A percentile compares a stretch with the other conserved stretches of the same genome.
These are phyloP conservation scores for Protonemura montana DNA, from an alignment of 2,888 invertebrate genomes.

Conservation along the genomic window DNA sequence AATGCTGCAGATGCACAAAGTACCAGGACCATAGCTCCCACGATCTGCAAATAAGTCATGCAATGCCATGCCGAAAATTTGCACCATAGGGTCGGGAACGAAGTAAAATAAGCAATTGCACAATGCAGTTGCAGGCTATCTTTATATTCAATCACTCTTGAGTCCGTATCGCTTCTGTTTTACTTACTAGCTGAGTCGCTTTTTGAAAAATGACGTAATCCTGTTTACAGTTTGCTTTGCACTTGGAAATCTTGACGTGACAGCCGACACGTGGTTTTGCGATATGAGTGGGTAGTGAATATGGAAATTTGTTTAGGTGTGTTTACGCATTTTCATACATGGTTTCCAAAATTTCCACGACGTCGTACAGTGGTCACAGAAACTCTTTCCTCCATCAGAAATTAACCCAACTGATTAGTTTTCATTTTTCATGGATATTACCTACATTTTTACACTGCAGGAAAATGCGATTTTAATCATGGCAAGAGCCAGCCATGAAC, in stretches of 20 bases:
- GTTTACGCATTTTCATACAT: background rate
- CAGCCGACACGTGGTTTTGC: background rate
- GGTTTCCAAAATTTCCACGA: too few species aligned
- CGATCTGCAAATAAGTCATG: background rate
- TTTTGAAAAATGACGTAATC: background rate
- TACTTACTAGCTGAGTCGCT: background rate
- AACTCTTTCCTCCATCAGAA: too few species aligned
- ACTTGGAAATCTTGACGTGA: constrained; percentile 15
- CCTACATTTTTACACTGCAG: too few species aligned
- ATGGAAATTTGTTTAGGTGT: background rate
- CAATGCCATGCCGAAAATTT: constrained; percentile 1
- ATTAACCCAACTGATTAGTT: too few species aligned
- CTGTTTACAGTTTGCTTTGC: background rate
- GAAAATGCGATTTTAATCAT: too few species aligned
- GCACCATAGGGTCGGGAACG: background rate
- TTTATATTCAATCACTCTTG: background rate
- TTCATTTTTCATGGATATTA: too few species aligned
- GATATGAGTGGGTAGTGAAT: background rate
- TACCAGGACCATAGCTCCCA: background rate
- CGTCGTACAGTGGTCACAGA: too few species aligned
- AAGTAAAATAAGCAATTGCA: background rate
- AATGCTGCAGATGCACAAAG: background rate
- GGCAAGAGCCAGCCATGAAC: too few species aligned
- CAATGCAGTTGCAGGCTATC: background rate
- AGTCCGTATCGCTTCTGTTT: background rate